Evolutionary conservation across 37 sponge, comb jelly and placozoan genomes (phyloP).

Genomic region (Hormiphora californensis): DNA sequence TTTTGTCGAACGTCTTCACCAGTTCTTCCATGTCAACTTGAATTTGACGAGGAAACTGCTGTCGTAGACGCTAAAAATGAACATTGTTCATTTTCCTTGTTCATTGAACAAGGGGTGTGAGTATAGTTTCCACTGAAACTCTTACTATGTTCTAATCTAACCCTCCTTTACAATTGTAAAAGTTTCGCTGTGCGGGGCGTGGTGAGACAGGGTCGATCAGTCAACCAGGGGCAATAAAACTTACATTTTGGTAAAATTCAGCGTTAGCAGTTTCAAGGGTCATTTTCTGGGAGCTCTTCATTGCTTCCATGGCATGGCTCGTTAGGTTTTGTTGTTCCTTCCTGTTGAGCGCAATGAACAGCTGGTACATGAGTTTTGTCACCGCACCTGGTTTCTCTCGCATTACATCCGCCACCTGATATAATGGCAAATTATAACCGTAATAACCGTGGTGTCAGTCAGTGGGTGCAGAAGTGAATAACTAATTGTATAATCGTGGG

Average conservation of each 20-base stretch:
- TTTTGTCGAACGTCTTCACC: conserved; percentile 64
- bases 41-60: conserved; percentile 74
- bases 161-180: no score
- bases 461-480: background rate
- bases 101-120: background rate
- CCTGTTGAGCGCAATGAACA: conserved; percentile 76
- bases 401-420: conserved; percentile 77
- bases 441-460: background rate
- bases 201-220: background rate
- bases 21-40: conserved; percentile 79
- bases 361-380: conserved; percentile 72
- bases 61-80: conserved; percentile 59
- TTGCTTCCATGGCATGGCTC: conserved; percentile 67
- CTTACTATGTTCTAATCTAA: no score
- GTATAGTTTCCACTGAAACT: no score
- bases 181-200: background rate
- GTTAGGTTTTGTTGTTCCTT: conserved; percentile 70
- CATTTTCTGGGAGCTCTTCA: conserved; percentile 62
- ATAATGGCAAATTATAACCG: background rate
- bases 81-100: no score
- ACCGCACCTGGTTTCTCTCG: conserved; percentile 71
- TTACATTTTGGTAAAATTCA: conserved; percentile 60
- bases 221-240: background rate
- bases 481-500: background rate
- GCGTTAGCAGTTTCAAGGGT: conserved; percentile 67